Evolutionary conservation across 2,888 invertebrate genomes (phyloP).

Genomic region (Hesperia comma): DNA sequence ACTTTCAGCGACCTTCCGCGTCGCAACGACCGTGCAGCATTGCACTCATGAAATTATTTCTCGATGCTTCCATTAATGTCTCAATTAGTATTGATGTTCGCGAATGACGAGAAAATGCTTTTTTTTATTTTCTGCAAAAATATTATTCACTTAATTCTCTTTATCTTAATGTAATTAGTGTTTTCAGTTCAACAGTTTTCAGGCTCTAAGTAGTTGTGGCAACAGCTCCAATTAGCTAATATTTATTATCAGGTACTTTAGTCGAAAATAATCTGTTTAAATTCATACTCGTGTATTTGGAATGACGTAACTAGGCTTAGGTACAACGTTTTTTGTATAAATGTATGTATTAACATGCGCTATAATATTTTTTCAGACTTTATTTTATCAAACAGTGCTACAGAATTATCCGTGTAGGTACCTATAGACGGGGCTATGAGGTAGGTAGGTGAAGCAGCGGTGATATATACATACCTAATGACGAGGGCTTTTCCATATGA

Average conservation of each 20-base stretch:
- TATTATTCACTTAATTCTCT: not conserved
- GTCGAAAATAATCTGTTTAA: too few relatives aligned
- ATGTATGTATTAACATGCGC: not conserved
- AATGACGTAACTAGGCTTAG: too few relatives aligned
- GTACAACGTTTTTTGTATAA: too few relatives aligned
- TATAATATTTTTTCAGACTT: not conserved
- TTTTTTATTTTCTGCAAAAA: not conserved
- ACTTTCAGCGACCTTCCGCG: constrained; percentile 56
- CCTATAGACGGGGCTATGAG: not conserved
- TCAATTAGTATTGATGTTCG: constrained; percentile 6
- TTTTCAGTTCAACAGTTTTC: too few relatives aligned
- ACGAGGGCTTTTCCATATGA: constrained; percentile 62
- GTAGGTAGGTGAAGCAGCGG: not conserved
- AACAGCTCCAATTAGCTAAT: too few relatives aligned
- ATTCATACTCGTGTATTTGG: too few relatives aligned
- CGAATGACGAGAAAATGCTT: not conserved
- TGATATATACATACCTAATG: constrained; percentile 13
- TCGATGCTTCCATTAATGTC: constrained; percentile 13
- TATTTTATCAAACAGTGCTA: not conserved
- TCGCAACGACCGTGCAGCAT: constrained; percentile 45
- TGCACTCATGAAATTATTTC: constrained; percentile 29
- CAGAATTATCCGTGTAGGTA: not conserved
- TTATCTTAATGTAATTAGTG: not conserved
- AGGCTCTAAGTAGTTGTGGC: too few relatives aligned
- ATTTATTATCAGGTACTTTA: too few relatives aligned